Conservation (phyloP, 2,113 vertebrate species). For the Tupaia chinensis region DNA sequence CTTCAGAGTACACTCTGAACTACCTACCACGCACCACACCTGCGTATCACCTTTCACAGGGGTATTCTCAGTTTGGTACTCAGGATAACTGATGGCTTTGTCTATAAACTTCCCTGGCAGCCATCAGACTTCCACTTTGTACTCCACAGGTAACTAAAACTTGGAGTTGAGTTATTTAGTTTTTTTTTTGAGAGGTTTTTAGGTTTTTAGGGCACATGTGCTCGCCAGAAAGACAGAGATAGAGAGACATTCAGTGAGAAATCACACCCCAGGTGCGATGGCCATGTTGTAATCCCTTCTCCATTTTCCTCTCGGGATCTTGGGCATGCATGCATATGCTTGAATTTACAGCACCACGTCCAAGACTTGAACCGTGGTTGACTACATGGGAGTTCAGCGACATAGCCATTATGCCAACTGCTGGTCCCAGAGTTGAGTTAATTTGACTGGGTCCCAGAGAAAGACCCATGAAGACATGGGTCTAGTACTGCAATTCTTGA, state of each 20-base stretch:
- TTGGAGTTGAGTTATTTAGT: neutral
- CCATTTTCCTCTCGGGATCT: too few species aligned
- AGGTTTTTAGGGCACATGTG: too few species aligned
- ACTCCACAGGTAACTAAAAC: neutral
- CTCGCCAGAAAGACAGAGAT: too few species aligned
- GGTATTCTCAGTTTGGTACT: slow-evolving; percentile 9
- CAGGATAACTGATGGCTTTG: neutral
- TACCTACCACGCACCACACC: neutral
- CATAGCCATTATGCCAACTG: too few species aligned
- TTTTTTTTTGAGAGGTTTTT: too few species aligned
- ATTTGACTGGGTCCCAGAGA: neutral
- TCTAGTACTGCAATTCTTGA: neutral
- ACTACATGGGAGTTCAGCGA: too few species aligned
- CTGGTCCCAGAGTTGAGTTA: neutral
- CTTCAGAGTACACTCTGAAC: neutral
- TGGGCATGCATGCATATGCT: too few species aligned
- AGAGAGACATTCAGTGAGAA: too few species aligned
- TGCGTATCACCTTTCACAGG: neutral
- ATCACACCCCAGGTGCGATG: too few species aligned
- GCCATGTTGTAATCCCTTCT: too few species aligned
- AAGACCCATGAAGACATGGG: neutral
- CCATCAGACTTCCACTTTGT: neutral
- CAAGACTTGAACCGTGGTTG: too few species aligned
- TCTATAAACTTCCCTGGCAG: neutral
- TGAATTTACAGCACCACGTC: too few species aligned